Percentiles rank a stretch among this genome's conserved stretches.
phyloP scores from a whole-genome alignment of 2,113 vertebrate genomes.

The Lophura nycthemera region DNA sequence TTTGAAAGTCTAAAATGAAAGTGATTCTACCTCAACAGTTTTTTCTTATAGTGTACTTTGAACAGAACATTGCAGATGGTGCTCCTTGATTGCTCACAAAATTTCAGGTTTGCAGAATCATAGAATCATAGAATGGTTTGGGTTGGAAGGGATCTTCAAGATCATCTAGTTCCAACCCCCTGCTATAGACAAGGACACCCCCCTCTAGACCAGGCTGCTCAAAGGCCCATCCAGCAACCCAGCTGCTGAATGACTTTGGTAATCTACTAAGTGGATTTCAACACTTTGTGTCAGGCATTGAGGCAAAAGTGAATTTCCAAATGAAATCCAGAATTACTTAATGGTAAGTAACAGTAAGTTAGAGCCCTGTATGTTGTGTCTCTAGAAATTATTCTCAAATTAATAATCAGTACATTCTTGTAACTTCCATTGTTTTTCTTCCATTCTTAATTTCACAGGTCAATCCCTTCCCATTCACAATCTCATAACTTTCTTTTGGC shows the following conservation, averaged over 20 bases:
- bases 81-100: constrained; percentile 56
- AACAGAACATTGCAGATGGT: constrained; percentile 65
- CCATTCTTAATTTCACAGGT: not conserved
- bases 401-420: not conserved
- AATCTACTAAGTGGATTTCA: not conserved
- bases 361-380: not conserved
- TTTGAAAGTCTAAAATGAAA: constrained; percentile 59
- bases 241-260: constrained; percentile 15
- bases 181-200: too few relatives aligned
- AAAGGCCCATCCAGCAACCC: too few relatives aligned
- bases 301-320: not conserved
- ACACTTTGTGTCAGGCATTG: not conserved
- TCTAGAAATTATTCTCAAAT: not conserved
- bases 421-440: not conserved
- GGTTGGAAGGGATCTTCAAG: too few relatives aligned
- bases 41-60: constrained; percentile 60
- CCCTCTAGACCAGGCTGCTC: too few relatives aligned
- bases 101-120: constrained; percentile 9
- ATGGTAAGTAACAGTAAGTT: not conserved
- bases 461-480: not conserved
- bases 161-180: too few relatives aligned
- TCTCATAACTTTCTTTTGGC: not conserved
- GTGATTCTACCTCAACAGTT: constrained; percentile 43
- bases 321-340: not conserved
- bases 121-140: too few relatives aligned